Conservation (phyloP, 2,113 vertebrate species). For the Turdus rufiventris region DNA sequence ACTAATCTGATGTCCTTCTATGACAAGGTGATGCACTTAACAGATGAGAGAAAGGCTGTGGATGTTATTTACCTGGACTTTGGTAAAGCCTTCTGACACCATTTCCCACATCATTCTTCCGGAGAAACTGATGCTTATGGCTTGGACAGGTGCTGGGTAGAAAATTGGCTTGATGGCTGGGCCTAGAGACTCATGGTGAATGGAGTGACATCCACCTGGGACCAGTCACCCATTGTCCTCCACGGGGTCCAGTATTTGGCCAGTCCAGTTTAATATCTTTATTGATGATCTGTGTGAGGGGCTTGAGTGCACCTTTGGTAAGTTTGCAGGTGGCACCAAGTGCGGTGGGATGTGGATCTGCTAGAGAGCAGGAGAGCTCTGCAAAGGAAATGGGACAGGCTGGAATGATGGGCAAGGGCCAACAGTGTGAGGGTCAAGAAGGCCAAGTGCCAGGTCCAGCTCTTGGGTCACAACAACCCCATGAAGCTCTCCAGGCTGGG, state of each 20-base stretch:
- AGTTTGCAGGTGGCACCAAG: neutral
- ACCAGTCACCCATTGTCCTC: rapidly evolving
- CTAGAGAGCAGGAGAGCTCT: neutral
- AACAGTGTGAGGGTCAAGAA: neutral
- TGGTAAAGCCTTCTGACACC: neutral
- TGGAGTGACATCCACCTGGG: neutral
- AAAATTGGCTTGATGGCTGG: neutral
- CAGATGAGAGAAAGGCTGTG: neutral
- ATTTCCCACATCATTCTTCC: neutral
- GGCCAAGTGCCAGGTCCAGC: neutral
- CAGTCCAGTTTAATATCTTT: neutral
- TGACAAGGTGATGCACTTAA: neutral
- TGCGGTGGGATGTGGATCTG: neutral
- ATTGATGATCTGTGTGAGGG: neutral
- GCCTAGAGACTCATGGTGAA: neutral
- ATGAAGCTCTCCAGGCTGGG: neutral
- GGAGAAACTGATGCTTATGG: neutral
- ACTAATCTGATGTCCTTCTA: neutral
- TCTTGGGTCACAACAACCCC: neutral
- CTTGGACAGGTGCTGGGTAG: neutral
- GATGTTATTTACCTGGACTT: neutral
- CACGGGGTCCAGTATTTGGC: neutral
- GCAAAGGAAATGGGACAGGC: neutral
- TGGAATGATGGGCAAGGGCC: neutral
- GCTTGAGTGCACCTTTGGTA: neutral